These are phyloP conservation scores for Trinectes maculatus DNA, from an alignment of 2,113 vertebrate genomes.

Conservation along the genomic window DNA sequence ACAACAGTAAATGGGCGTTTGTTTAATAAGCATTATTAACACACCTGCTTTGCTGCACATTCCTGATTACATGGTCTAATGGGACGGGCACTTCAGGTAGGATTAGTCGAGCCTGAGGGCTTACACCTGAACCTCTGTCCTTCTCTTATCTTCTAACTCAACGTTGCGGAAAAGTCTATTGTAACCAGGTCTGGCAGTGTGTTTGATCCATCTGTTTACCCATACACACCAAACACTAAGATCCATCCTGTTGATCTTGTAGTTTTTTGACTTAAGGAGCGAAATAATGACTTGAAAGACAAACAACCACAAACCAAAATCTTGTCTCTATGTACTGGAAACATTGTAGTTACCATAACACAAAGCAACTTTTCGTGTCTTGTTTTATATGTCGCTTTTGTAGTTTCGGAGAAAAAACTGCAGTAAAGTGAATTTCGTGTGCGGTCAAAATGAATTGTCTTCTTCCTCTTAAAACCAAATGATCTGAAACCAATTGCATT, in stretches of 20 bases:
- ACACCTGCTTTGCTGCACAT: conserved; percentile 82
- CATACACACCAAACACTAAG: conserved; percentile 6
- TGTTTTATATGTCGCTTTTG: neutral
- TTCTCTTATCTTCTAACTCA: conserved; percentile 27
- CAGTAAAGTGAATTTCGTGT: neutral
- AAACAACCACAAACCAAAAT: conserved; percentile 2
- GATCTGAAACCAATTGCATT: neutral
- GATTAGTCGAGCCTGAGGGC: conserved; percentile 81
- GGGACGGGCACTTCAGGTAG: conserved; percentile 74
- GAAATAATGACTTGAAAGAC: neutral
- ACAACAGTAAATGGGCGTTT: conserved; percentile 77
- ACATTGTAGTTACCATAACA: conserved; percentile 1
- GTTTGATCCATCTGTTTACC: conserved; percentile 42
- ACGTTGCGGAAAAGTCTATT: conserved; percentile 39
- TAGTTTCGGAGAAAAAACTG: neutral
- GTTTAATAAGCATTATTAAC: conserved; percentile 80
- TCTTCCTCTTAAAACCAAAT: neutral
- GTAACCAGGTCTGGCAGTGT: conserved; percentile 13
- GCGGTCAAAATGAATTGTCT: neutral
- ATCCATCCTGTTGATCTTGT: conserved; percentile 11
- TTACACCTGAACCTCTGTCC: conserved; percentile 88
- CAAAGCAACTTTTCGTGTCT: neutral
- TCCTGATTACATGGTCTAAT: conserved; percentile 79
- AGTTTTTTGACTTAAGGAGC: neutral
- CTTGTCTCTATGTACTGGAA: neutral